A percentile compares a stretch with the other conserved stretches of the same genome.
These are phyloP conservation scores for Caenorhabditis briggsae DNA, from an alignment of 1,140 invertebrate genomes.

Conservation along the genomic window DNA sequence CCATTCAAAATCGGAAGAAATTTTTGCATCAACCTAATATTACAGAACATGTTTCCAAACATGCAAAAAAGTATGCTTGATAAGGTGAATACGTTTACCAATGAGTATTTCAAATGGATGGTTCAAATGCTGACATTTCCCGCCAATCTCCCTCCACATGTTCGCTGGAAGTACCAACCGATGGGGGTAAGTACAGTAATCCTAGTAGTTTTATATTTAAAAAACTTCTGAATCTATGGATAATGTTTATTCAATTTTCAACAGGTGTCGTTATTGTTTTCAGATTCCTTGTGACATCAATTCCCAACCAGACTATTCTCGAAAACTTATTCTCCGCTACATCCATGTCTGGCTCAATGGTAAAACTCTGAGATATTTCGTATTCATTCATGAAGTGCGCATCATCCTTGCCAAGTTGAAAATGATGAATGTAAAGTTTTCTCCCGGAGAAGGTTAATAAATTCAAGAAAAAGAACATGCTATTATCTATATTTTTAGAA, in stretches of 20 bases:
- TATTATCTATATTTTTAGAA: neutral
- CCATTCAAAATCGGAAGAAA: too few species aligned
- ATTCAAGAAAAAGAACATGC: neutral
- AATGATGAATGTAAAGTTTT: neutral
- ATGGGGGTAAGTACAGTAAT: neutral
- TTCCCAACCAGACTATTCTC: neutral
- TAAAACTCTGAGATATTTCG: neutral
- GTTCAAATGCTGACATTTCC: neutral
- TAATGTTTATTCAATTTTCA: too few species aligned
- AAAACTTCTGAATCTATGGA: neutral
- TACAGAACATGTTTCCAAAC: neutral
- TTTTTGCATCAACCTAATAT: too few species aligned
- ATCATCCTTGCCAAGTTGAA: neutral
- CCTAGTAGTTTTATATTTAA: neutral
- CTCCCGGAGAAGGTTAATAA: neutral
- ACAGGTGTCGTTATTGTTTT: neutral
- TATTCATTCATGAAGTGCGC: conserved; percentile 6
- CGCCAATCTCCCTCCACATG: neutral
- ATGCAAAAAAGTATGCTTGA: neutral
- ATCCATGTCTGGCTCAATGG: neutral
- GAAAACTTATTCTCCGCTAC: neutral
- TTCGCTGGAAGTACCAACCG: conserved; percentile 26
- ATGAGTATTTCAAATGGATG: conserved; percentile 6
- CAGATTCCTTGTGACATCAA: neutral
- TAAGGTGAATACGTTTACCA: conserved; percentile 26